Evolutionary conservation across 1,140 invertebrate genomes (phyloP).

Genomic region (Anoplophora glabripennis): DNA sequence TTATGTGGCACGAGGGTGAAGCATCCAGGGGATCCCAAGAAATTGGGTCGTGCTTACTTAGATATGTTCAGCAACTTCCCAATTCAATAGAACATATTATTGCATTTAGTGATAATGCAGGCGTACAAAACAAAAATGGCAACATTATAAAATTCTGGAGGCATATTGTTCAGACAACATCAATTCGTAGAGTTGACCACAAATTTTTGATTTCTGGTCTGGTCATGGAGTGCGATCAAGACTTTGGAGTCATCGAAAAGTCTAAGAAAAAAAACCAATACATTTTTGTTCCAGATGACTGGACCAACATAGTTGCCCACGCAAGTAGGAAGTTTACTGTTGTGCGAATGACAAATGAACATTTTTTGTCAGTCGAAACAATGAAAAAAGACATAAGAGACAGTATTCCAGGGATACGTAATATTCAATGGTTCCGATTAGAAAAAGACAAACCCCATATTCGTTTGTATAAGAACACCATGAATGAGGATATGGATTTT

Average conservation of each 20-base stretch:
- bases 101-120: too few species aligned
- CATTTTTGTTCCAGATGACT: constrained; percentile 9
- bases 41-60: constrained; percentile 11
- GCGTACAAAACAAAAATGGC: constrained; percentile 4
- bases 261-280: constrained; percentile 1
- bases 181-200: constrained; percentile 18
- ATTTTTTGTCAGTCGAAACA: too few species aligned
- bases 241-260: constrained; percentile 24
- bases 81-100: neutral
- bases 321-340: too few species aligned
- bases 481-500: too few species aligned
- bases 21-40: constrained; percentile 12
- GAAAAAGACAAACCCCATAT: too few species aligned
- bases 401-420: too few species aligned
- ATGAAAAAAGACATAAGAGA: too few species aligned
- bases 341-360: too few species aligned
- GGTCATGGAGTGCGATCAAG: constrained; percentile 15
- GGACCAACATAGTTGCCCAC: too few species aligned
- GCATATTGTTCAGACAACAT: too few species aligned
- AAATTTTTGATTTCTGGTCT: constrained; percentile 18
- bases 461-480: too few species aligned
- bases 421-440: neutral
- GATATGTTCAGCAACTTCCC: neutral
- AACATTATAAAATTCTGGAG: neutral
- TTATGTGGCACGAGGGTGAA: constrained; percentile 17